Evolutionary conservation across 2,888 invertebrate species (phyloP).

Genomic region (Kuschelorhynchus macadamiae): DNA sequence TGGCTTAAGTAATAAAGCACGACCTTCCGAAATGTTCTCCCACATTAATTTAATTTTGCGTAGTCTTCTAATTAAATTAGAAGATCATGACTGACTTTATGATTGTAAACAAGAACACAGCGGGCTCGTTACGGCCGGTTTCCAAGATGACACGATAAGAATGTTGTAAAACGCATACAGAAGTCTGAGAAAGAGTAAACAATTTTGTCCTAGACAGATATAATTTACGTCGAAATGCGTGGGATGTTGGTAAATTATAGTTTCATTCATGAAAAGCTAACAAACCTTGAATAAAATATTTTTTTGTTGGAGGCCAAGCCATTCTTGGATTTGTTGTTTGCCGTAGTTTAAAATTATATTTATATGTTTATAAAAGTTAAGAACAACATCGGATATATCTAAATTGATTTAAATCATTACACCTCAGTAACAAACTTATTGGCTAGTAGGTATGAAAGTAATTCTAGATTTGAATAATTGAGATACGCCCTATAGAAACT

Average conservation of each 20-base stretch:
- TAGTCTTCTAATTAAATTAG: slow-evolving; percentile 40
- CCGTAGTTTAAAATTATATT: too few species aligned
- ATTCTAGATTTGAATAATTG: too few species aligned
- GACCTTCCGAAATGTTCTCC: slow-evolving; percentile 20
- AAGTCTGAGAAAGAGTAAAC: slow-evolving; percentile 45
- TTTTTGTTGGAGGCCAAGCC: neutral
- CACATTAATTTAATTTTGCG: slow-evolving; percentile 43
- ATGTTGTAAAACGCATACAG: slow-evolving; percentile 47
- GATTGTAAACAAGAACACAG: slow-evolving; percentile 39
- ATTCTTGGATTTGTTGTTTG: neutral
- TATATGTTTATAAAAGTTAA: too few species aligned
- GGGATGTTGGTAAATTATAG: slow-evolving; percentile 37
- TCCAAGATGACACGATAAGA: slow-evolving; percentile 50
- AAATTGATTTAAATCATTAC: too few species aligned
- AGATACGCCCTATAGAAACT: too few species aligned
- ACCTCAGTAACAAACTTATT: too few species aligned
- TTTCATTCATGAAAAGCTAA: slow-evolving; percentile 45
- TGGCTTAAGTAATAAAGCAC: neutral
- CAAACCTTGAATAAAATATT: slow-evolving; percentile 25
- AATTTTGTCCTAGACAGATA: slow-evolving; percentile 40
- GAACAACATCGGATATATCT: too few species aligned
- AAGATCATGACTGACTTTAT: slow-evolving; percentile 39
- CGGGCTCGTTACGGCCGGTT: slow-evolving; percentile 37
- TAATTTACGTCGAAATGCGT: slow-evolving; percentile 36
- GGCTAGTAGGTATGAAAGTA: too few species aligned